phyloP scores from a whole-genome alignment of 1,140 invertebrate genomes.

The Chelonus insularis region DNA sequence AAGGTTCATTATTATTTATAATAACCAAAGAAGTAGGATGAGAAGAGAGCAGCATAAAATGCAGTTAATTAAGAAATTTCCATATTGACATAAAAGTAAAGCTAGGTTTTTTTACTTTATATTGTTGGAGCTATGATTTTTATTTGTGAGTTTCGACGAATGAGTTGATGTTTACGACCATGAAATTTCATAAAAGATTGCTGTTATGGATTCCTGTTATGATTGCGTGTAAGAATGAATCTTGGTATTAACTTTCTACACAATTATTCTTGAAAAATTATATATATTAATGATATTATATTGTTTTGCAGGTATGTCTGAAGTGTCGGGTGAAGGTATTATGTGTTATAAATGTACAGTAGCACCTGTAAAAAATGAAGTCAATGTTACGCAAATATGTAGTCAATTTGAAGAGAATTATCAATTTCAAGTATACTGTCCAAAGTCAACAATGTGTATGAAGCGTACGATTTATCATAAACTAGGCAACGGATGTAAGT shows the following conservation, averaged over 20 bases:
- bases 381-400: conserved; percentile 46
- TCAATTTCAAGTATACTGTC: conserved; percentile 72
- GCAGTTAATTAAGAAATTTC: neutral
- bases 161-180: neutral
- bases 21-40: too few relatives aligned
- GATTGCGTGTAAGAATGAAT: conserved; percentile 2
- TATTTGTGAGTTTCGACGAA: neutral
- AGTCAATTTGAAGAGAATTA: conserved; percentile 70
- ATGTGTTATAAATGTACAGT: conserved; percentile 72
- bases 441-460: conserved; percentile 78
- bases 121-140: neutral
- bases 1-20: too few relatives aligned
- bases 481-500: conserved; percentile 66
- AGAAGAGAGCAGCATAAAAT: too few relatives aligned
- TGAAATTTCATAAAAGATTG: neutral
- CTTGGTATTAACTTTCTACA: neutral
- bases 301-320: conserved; percentile 36
- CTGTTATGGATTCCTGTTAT: conserved; percentile 9
- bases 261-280: neutral
- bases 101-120: too few relatives aligned
- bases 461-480: conserved; percentile 69
- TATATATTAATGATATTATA: conserved; percentile 17
- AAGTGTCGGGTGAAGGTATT: conserved; percentile 33
- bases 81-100: too few relatives aligned
- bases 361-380: conserved; percentile 62